Evolutionary conservation across 2,888 invertebrate genomes (phyloP).

Genomic region (Acrobeloides nanus): DNA sequence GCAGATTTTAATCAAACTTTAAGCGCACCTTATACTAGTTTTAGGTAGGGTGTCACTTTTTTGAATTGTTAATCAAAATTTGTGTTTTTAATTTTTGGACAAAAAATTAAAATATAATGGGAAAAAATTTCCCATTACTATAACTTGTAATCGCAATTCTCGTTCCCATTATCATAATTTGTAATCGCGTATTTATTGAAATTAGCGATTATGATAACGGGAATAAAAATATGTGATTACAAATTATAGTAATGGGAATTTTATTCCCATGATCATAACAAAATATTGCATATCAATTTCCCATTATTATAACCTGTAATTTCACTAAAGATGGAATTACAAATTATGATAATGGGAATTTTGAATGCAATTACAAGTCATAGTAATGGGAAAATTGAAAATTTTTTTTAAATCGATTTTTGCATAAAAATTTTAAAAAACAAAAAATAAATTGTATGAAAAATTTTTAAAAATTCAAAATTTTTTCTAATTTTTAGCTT

Average conservation of each 20-base stretch:
- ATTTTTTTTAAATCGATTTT: too few species aligned
- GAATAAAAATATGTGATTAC: conserved; percentile 1
- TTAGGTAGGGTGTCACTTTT: conserved; percentile 28
- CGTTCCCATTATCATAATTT: too few species aligned
- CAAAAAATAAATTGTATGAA: too few species aligned
- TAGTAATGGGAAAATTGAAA: too few species aligned
- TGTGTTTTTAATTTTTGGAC: conserved; percentile 3
- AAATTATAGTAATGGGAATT: background rate
- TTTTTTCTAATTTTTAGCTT: conserved; percentile 29
- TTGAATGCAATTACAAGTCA: too few species aligned
- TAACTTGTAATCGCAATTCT: too few species aligned
- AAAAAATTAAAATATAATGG: conserved; percentile 36
- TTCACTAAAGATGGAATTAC: too few species aligned
- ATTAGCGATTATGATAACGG: conserved; percentile 4
- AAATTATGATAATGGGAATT: too few species aligned
- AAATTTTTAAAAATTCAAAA: too few species aligned
- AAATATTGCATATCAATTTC: conserved; percentile 1
- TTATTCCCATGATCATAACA: too few species aligned
- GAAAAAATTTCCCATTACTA: conserved; percentile 61
- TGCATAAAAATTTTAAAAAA: too few species aligned
- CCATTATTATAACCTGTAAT: background rate
- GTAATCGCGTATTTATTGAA: conserved; percentile 5
- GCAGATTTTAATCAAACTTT: conserved; percentile 37
- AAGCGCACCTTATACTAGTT: conserved; percentile 42
- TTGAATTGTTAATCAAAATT: conserved; percentile 3